phyloP scores from a whole-genome alignment of 2,797 vertebrate species.

The Chaetodon trifasciatus region DNA sequence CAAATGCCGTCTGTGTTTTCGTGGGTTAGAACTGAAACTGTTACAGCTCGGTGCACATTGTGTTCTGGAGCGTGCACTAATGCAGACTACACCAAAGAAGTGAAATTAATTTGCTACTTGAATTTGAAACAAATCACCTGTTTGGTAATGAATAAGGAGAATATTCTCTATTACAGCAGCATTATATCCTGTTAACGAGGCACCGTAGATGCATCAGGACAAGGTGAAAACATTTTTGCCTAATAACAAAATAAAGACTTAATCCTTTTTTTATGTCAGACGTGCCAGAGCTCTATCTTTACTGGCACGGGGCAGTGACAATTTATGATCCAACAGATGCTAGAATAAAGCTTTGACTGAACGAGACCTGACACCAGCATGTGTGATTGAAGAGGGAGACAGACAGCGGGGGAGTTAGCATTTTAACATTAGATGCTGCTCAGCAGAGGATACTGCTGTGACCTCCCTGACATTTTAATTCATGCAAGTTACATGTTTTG shows the following conservation, averaged over 20 bases:
- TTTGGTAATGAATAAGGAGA: not conserved
- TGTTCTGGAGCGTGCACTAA: not conserved
- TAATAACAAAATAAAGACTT: constrained; percentile 28
- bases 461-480: constrained; percentile 14
- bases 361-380: constrained; percentile 71
- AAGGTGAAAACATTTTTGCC: constrained; percentile 5
- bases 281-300: constrained; percentile 33
- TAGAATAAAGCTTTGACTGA: constrained; percentile 50
- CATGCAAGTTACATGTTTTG: not conserved
- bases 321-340: constrained; percentile 76
- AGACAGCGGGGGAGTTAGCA: constrained; percentile 30
- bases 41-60: constrained; percentile 38
- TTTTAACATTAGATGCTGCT: constrained; percentile 24
- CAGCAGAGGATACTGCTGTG: not conserved
- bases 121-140: constrained; percentile 12
- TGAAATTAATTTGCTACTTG: not conserved
- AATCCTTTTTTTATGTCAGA: constrained; percentile 24
- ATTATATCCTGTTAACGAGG: not conserved
- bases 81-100: not conserved
- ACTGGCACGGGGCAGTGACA: constrained; percentile 17
- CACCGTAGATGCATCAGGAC: not conserved
- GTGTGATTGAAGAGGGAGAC: constrained; percentile 51
- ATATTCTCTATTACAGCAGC: not conserved
- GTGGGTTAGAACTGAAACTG: constrained; percentile 66
- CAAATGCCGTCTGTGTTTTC: constrained; percentile 62